Evolutionary conservation across 2,888 invertebrate species (phyloP).

Genomic region (Yponomeuta plumbellus): DNA sequence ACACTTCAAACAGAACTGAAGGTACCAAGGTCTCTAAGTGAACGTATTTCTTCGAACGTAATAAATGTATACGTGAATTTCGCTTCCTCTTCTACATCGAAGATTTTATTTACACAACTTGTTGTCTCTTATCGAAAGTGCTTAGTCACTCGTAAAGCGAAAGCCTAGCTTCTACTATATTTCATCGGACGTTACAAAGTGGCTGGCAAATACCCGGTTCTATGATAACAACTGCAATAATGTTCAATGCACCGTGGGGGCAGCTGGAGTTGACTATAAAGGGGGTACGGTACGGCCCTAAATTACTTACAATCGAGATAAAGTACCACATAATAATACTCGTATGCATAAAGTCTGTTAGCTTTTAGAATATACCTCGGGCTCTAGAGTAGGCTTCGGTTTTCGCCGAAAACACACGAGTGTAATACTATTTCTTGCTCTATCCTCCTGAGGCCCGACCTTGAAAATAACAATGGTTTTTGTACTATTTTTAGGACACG

Average conservation of each 20-base stretch:
- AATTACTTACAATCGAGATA: neutral
- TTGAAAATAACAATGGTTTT: too few species aligned
- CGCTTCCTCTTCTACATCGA: neutral
- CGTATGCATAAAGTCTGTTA: too few species aligned
- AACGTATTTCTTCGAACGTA: conserved; percentile 7
- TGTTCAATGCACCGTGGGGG: neutral
- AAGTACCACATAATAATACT: too few species aligned
- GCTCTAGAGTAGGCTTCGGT: too few species aligned
- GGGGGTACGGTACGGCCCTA: neutral
- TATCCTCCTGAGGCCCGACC: too few species aligned
- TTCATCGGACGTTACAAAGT: neutral
- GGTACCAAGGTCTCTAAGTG: neutral
- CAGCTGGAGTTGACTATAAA: neutral
- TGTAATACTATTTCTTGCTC: too few species aligned
- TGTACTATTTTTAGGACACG: too few species aligned
- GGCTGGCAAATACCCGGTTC: neutral
- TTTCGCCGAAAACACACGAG: too few species aligned
- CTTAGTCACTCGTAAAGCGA: neutral
- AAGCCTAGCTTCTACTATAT: neutral
- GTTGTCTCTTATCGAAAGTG: neutral
- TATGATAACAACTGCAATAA: neutral
- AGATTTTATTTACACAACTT: neutral
- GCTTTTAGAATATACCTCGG: too few species aligned
- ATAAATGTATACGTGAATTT: conserved; percentile 3
- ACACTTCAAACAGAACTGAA: conserved; percentile 7